Conservation (phyloP, 35 echinoderm and acorn worm species). For the Anneissia japonica region DNA sequence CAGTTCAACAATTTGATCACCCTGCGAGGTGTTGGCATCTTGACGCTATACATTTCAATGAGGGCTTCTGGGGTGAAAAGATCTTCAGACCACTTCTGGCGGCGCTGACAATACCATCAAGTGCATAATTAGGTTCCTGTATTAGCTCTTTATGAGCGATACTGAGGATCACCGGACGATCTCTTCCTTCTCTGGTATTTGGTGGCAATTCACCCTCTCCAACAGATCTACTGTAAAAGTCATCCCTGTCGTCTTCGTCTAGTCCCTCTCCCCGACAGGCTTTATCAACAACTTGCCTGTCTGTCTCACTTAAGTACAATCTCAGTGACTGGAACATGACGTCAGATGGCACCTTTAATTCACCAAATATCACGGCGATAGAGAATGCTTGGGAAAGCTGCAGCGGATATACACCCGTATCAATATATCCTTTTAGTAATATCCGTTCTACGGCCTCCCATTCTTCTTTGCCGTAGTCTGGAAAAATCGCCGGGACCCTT, state of each 20-base stretch:
- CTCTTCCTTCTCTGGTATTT: background rate
- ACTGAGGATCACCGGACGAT: background rate
- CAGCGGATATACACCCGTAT: slow-evolving; percentile 1
- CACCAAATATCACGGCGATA: background rate
- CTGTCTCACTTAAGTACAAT: slow-evolving; percentile 1
- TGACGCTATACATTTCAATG: background rate
- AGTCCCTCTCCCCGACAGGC: background rate
- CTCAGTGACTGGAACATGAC: background rate
- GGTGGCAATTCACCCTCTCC: background rate
- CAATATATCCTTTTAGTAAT: background rate
- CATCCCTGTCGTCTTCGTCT: slow-evolving; percentile 12
- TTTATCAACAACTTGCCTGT: slow-evolving; percentile 5
- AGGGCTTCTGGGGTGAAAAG: background rate
- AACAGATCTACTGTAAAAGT: background rate
- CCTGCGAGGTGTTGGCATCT: slow-evolving; percentile 1
- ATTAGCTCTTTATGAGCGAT: slow-evolving; percentile 32
- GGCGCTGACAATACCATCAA: background rate
- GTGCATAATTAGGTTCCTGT: slow-evolving; percentile 23
- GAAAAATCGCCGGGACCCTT: slow-evolving; percentile 1
- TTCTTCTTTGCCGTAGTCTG: slow-evolving; percentile 16
- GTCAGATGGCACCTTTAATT: background rate
- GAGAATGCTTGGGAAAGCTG: slow-evolving; percentile 1
- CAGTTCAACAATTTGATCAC: slow-evolving; percentile 4
- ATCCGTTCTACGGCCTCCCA: slow-evolving; percentile 17
- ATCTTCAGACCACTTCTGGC: background rate